A percentile compares a stretch with the other conserved stretches of the same genome.
phyloP scores from a whole-genome alignment of 2,888 invertebrate species.

The Danaus chrysippus region DNA sequence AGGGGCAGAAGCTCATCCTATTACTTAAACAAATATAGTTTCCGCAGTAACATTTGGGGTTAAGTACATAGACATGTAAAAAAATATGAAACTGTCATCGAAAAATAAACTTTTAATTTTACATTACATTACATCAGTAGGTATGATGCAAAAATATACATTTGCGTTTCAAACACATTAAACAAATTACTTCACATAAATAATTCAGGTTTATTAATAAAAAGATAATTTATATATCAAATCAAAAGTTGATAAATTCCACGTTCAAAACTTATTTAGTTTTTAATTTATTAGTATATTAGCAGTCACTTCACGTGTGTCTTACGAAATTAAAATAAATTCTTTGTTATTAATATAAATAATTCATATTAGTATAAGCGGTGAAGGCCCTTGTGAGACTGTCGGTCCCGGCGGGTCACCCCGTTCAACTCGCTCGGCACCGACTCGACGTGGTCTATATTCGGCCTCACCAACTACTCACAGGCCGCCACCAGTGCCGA shows the following conservation, averaged over 20 bases:
- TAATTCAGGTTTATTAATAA: no score
- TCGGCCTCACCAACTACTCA: conserved; percentile 87
- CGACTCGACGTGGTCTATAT: conserved; percentile 86
- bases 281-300: no score
- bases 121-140: not conserved
- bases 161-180: no score
- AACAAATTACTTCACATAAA: no score
- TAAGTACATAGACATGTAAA: not conserved
- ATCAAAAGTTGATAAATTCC: no score
- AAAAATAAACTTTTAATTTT: not conserved
- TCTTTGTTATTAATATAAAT: no score
- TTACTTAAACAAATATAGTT: not conserved
- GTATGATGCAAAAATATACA: no score
- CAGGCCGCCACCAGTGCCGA: conserved; percentile 83
- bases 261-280: no score
- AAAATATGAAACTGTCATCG: not conserved
- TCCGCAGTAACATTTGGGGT: not conserved
- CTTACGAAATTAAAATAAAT: no score
- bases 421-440: conserved; percentile 90
- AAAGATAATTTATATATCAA: no score
- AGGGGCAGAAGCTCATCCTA: not conserved
- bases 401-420: conserved; percentile 81
- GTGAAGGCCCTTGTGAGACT: conserved; percentile 59
- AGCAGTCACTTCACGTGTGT: no score
- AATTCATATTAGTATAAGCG: conserved; percentile 48